These are phyloP conservation scores for Ephialtes manifestator DNA, from an alignment of 2,888 invertebrate genomes.

Conservation along the genomic window DNA sequence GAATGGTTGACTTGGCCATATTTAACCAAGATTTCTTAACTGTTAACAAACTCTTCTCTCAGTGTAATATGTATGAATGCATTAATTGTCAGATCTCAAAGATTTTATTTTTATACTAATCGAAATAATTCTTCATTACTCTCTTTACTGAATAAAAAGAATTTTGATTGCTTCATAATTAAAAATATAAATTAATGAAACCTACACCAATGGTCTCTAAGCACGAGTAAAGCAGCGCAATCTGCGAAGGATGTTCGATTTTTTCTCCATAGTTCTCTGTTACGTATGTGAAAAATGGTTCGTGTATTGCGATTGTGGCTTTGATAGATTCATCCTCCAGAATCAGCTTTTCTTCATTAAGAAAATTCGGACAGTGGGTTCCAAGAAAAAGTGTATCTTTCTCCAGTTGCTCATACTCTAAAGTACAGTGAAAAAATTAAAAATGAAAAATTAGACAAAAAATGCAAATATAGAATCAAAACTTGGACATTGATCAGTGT, in stretches of 20 bases:
- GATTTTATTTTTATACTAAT: neutral
- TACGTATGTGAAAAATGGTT: constrained; percentile 63
- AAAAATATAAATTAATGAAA: constrained; percentile 6
- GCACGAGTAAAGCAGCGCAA: constrained; percentile 70
- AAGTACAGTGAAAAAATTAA: constrained; percentile 1
- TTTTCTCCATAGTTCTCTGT: constrained; percentile 62
- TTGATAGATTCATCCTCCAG: constrained; percentile 51
- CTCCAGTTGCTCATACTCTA: constrained; percentile 63
- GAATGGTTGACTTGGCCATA: no score
- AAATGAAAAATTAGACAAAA: neutral
- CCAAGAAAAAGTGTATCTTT: constrained; percentile 73
- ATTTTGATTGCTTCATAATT: neutral
- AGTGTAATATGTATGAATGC: no score
- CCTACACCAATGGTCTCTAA: constrained; percentile 66
- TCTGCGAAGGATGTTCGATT: constrained; percentile 65
- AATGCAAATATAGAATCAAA: constrained; percentile 10
- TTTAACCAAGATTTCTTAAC: no score
- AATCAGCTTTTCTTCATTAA: constrained; percentile 65
- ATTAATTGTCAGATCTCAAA: no score
- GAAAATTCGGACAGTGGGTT: constrained; percentile 74
- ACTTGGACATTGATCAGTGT: constrained; percentile 62
- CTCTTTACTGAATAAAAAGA: neutral
- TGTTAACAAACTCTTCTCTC: no score
- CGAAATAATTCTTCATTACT: neutral
- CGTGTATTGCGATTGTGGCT: constrained; percentile 53